Percentiles rank a stretch among this genome's conserved stretches.
Evolutionary conservation across 2,888 invertebrate genomes (phyloP).

Genomic region (Mactromeris polynyma): DNA sequence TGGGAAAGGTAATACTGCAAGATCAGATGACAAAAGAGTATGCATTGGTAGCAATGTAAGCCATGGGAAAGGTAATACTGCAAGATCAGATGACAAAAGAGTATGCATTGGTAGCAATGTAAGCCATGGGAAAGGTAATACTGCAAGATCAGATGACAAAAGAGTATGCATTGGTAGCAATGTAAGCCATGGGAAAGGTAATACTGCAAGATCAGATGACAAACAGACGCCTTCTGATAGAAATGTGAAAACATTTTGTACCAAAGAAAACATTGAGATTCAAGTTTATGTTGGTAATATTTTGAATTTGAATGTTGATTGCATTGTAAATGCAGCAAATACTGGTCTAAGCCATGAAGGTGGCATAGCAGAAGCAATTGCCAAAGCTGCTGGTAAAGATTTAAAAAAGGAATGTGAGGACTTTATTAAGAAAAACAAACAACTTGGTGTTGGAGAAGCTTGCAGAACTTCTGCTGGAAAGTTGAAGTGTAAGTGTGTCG

Average conservation of each 20-base stretch:
- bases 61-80: no score
- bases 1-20: no score
- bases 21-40: no score
- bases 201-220: no score
- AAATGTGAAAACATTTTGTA: background rate
- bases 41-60: no score
- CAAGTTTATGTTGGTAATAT: conserved; percentile 24
- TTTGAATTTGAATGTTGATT: conserved; percentile 47
- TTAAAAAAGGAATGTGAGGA: conserved; percentile 41
- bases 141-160: no score
- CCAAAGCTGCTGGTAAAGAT: conserved; percentile 52
- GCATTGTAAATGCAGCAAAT: conserved; percentile 67
- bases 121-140: no score
- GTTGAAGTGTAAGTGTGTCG: conserved; percentile 49
- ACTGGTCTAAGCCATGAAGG: conserved; percentile 46
- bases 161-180: no score
- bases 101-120: background rate
- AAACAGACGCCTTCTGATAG: no score
- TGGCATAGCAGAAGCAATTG: conserved; percentile 55
- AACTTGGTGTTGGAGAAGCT: conserved; percentile 41
- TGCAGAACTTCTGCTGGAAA: conserved; percentile 48
- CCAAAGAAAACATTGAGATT: conserved; percentile 25
- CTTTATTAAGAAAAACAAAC: conserved; percentile 30
- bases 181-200: no score
- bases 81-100: no score